These are phyloP conservation scores for Alectoris magna DNA, from an alignment of 2,797 vertebrate species.

Conservation along the genomic window DNA sequence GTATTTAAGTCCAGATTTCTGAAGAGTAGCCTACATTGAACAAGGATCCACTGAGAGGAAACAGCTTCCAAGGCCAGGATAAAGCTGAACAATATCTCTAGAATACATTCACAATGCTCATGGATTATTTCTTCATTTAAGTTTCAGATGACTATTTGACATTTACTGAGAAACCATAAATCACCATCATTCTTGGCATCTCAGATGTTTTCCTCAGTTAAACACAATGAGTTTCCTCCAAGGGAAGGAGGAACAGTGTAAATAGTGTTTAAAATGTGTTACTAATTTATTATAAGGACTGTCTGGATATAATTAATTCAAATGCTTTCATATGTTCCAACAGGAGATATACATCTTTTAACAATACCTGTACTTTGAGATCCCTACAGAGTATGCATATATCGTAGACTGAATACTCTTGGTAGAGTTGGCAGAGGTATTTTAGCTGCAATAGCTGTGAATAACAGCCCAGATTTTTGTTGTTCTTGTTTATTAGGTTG, in stretches of 20 bases:
- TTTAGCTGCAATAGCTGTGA: background rate
- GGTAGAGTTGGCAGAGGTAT: background rate
- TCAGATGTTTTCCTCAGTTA: slow-evolving; percentile 22
- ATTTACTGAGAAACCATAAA: slow-evolving; percentile 47
- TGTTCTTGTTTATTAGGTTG: slow-evolving; percentile 1
- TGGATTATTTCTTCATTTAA: slow-evolving; percentile 8
- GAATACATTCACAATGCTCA: background rate
- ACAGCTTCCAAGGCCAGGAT: background rate
- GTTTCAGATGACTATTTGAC: slow-evolving; percentile 21
- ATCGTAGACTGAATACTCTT: background rate
- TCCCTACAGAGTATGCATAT: background rate
- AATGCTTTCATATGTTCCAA: background rate
- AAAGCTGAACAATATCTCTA: slow-evolving; percentile 7
- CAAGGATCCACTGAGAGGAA: background rate
- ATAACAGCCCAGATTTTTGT: background rate
- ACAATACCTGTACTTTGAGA: background rate
- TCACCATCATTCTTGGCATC: slow-evolving; percentile 10
- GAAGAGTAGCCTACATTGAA: background rate
- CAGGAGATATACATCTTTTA: background rate
- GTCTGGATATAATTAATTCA: background rate
- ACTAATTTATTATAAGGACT: slow-evolving; percentile 5
- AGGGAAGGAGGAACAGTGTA: background rate
- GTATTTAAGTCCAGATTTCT: background rate
- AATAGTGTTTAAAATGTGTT: slow-evolving; percentile 29
- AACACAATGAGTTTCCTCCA: slow-evolving; percentile 17